phyloP scores from a whole-genome alignment of 53 echinoderm and acorn worm genomes.

The Astropecten irregularis region DNA sequence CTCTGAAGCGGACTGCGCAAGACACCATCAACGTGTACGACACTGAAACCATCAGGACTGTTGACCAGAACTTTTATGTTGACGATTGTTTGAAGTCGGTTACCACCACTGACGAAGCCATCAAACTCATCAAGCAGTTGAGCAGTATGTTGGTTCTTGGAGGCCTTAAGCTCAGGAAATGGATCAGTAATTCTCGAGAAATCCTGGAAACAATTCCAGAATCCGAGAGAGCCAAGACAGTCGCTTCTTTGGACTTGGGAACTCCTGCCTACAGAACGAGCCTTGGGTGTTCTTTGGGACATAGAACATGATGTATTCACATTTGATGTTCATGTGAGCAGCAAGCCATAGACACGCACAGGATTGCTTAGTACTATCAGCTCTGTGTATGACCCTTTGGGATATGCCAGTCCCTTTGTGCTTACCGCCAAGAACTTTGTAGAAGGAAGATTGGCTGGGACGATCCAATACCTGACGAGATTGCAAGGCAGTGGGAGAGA shows the following conservation, averaged over 20 bases:
- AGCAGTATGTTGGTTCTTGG: neutral
- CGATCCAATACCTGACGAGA: conserved; percentile 3
- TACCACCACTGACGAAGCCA: conserved; percentile 21
- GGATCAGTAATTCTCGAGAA: conserved; percentile 19
- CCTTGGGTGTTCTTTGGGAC: conserved; percentile 68
- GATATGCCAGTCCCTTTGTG: conserved; percentile 12
- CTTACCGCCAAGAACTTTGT: conserved; percentile 25
- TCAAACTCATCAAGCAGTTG: neutral
- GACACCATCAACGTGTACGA: conserved; percentile 20
- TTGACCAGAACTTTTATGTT: conserved; percentile 59
- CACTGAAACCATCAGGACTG: conserved; percentile 8
- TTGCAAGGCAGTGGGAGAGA: conserved; percentile 34
- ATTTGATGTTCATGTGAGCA: conserved; percentile 52
- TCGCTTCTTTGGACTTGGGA: conserved; percentile 13
- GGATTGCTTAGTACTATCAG: conserved; percentile 56
- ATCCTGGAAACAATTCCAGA: neutral
- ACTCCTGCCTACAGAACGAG: conserved; percentile 58
- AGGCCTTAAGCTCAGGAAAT: neutral
- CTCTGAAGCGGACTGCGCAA: conserved; percentile 52
- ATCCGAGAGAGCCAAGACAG: neutral
- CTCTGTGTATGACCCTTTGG: conserved; percentile 28
- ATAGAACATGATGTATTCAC: conserved; percentile 42
- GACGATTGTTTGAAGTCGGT: conserved; percentile 74
- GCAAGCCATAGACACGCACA: conserved; percentile 54
- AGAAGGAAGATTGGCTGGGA: conserved; percentile 27